Evolutionary conservation across 2,113 vertebrate species (phyloP).

Genomic region (Hippocampus mohnikei): DNA sequence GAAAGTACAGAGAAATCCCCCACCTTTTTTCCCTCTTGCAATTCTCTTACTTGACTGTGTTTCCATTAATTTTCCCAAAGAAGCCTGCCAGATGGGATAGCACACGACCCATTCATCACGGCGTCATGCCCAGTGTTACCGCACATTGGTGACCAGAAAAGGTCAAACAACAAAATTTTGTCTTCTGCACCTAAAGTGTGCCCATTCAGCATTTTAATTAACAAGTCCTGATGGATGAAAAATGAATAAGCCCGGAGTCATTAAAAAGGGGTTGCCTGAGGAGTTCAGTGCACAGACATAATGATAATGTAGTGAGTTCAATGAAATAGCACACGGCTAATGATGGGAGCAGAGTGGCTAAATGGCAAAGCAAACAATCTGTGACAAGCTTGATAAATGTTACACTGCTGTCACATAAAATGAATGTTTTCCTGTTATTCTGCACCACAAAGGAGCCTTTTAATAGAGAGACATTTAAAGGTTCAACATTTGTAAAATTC

Average conservation of each 20-base stretch:
- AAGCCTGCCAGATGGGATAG: slow-evolving; percentile 56
- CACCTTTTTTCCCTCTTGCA: slow-evolving; percentile 10
- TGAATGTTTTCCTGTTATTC: slow-evolving; percentile 24
- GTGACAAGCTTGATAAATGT: slow-evolving; percentile 35
- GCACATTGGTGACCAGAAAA: slow-evolving; percentile 58
- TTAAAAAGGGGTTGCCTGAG: slow-evolving; percentile 50
- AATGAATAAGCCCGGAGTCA: slow-evolving; percentile 49
- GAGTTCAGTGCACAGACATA: slow-evolving; percentile 46
- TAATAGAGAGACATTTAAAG: slow-evolving; percentile 16
- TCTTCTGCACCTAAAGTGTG: slow-evolving; percentile 63
- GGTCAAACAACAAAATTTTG: slow-evolving; percentile 65
- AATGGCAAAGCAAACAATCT: slow-evolving; percentile 34
- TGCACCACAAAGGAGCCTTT: slow-evolving; percentile 12
- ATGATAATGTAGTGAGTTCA: slow-evolving; percentile 56
- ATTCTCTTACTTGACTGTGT: slow-evolving; percentile 32
- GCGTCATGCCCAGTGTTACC: slow-evolving; percentile 37
- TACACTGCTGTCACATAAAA: slow-evolving; percentile 31
- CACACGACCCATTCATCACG: slow-evolving; percentile 65
- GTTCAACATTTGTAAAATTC: slow-evolving; percentile 3
- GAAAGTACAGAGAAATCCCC: slow-evolving; percentile 24
- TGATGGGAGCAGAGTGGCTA: slow-evolving; percentile 27
- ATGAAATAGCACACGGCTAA: slow-evolving; percentile 35
- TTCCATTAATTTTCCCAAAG: slow-evolving; percentile 62
- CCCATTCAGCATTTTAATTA: slow-evolving; percentile 71
- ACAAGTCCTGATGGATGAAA: slow-evolving; percentile 51